Conservation (phyloP, 2,113 vertebrate species). For the Philantomba maxwellii region DNA sequence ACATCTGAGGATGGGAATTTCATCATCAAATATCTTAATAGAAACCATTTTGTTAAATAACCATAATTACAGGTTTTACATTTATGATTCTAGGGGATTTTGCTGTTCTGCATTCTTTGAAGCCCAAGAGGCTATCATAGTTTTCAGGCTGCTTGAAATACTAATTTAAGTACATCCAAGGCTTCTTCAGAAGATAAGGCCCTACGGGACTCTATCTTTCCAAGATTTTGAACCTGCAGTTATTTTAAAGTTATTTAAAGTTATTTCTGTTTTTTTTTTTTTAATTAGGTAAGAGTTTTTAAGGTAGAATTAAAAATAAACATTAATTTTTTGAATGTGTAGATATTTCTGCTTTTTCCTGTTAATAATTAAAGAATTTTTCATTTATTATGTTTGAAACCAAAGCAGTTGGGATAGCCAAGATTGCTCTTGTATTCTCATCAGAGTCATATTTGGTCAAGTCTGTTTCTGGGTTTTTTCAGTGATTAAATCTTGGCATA, state of each 20-base stretch:
- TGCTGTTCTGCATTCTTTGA: conserved; percentile 52
- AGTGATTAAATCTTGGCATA: conserved; percentile 32
- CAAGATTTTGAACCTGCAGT: not conserved
- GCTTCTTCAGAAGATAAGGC: not conserved
- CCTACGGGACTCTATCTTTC: not conserved
- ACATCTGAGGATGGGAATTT: conserved; percentile 62
- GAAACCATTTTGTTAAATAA: conserved; percentile 66
- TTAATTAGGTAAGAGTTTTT: not conserved
- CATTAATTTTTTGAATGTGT: not conserved
- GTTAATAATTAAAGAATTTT: not conserved
- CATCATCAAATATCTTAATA: conserved; percentile 62
- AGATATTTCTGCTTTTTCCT: conserved; percentile 19
- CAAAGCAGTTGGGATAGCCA: not conserved
- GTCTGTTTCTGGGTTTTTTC: not conserved
- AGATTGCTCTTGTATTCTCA: not conserved
- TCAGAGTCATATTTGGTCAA: not conserved
- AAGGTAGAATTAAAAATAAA: not conserved
- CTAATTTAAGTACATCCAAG: not conserved
- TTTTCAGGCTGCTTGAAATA: conserved; percentile 18
- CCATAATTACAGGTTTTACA: conserved; percentile 64
- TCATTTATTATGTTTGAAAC: not conserved
- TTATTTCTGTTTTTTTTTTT: not conserved
- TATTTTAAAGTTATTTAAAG: not conserved
- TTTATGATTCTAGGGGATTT: conserved; percentile 55
- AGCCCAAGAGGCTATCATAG: not conserved